Conservation (phyloP, 2,113 vertebrate species). For the Rhizomys pruinosus region DNA sequence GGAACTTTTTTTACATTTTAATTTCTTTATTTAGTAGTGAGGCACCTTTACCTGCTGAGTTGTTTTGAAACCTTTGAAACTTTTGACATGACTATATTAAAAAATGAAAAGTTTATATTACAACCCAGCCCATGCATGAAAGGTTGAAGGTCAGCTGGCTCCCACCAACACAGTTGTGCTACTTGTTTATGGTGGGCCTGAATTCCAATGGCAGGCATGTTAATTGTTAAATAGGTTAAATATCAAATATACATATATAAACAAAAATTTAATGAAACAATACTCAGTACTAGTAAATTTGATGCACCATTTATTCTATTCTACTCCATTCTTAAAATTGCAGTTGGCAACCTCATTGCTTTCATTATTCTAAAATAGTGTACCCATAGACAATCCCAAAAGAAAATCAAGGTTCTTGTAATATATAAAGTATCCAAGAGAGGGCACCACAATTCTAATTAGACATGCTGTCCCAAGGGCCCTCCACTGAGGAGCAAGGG, state of each 20-base stretch:
- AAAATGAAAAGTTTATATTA: neutral
- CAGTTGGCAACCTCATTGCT: neutral
- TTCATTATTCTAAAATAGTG: neutral
- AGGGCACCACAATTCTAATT: neutral
- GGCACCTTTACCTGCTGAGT: neutral
- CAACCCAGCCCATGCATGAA: neutral
- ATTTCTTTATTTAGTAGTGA: no score
- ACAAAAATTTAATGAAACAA: neutral
- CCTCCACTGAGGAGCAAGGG: fast-evolving
- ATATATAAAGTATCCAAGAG: neutral
- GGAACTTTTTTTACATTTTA: no score
- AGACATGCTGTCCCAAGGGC: neutral
- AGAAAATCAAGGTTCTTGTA: slow-evolving; percentile 21
- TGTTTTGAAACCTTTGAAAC: neutral
- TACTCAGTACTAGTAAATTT: neutral
- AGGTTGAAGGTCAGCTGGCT: neutral
- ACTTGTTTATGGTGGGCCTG: neutral
- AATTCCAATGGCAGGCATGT: neutral
- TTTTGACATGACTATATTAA: neutral
- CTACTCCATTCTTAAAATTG: slow-evolving; percentile 5
- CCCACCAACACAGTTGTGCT: neutral
- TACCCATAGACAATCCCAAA: neutral
- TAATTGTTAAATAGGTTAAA: neutral
- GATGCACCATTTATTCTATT: neutral
- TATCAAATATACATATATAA: neutral